A percentile compares a stretch with the other conserved stretches of the same genome.
Conservation (phyloP, 2,797 vertebrate species). For the Gymnocypris eckloni region DNA sequence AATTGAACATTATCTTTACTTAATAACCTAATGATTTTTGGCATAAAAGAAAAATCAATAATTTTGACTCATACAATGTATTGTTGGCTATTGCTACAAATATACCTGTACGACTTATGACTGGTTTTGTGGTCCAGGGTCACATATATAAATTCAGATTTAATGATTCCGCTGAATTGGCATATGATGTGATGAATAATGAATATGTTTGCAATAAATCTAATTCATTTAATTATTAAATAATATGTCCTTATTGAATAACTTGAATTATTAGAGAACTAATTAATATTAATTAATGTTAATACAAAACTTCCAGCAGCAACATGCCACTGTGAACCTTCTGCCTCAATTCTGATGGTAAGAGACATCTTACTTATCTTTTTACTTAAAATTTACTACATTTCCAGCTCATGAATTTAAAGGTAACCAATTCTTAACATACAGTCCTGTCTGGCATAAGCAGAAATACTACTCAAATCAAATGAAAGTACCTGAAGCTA, state of each 20-base stretch:
- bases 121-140: too few relatives aligned
- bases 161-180: too few relatives aligned
- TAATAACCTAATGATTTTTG: too few relatives aligned
- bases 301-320: not conserved
- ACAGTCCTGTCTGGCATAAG: conserved; percentile 7
- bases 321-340: not conserved
- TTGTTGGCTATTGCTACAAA: too few relatives aligned
- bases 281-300: not conserved
- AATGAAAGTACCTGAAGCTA: conserved; percentile 28
- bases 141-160: too few relatives aligned
- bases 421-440: not conserved
- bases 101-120: too few relatives aligned
- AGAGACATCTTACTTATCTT: not conserved
- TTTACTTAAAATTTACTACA: not conserved
- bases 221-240: not conserved
- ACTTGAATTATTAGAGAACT: not conserved
- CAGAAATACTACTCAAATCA: conserved; percentile 31
- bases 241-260: not conserved
- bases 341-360: not conserved
- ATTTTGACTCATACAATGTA: too few relatives aligned
- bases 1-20: not conserved
- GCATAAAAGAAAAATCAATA: not conserved
- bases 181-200: too few relatives aligned
- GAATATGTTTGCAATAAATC: too few relatives aligned
- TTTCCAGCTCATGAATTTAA: conserved; percentile 16